Base-by-base conservation (phyloP, 2,888 invertebrate species). In the Hydropsyche betteni region DNA sequence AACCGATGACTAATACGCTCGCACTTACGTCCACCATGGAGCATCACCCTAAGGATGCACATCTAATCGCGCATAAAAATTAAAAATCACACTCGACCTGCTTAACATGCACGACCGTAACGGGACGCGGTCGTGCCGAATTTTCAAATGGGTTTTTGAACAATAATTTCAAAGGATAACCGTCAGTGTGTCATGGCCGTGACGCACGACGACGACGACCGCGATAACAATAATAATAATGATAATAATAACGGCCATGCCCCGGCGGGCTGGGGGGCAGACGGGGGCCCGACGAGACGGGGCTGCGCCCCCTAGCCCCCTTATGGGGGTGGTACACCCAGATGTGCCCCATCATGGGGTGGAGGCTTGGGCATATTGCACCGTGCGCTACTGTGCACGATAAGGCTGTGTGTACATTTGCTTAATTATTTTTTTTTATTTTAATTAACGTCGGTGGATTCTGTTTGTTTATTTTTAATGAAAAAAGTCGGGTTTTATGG, bases 171-270 rank as follows among this genome's bases (percentile, higher is more conserved):
- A 36, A 61, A 34, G 64, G 64, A 24, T 64, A 33, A 64, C 34
- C 64, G 64, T 64, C 34, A 64, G 64, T 64, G 34, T 64, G 64
- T 64, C 64, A 64, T 36, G 64, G 64, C 64, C 33, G 64, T 33
- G 34, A 64, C 64, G 64, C 64, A 64, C 44, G 44, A 44, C 44
- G 44, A 44, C 44, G 44, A 44, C 44, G 44, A 44, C 10, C 24
- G 24, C 24, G 10, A 44, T 10, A 44, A 44, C 34, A 64, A 64
- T 64, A 64, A 64, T 64, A 64, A 64, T 55, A 55, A 55, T n/a
- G 16, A 55, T 55, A 55, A 55, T 55, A 55, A 55, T 55, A 55
- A 55, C 55, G 55, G 16, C 55, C 44, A 10, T 24, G 64, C 64
- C n/a, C 33, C 36, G 64, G 36, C 64, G 64, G 12, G 64, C 36